A percentile compares a stretch with the other conserved stretches of the same genome.
phyloP scores from a whole-genome alignment of 2,888 invertebrate genomes.

The Tenthredo livida region DNA sequence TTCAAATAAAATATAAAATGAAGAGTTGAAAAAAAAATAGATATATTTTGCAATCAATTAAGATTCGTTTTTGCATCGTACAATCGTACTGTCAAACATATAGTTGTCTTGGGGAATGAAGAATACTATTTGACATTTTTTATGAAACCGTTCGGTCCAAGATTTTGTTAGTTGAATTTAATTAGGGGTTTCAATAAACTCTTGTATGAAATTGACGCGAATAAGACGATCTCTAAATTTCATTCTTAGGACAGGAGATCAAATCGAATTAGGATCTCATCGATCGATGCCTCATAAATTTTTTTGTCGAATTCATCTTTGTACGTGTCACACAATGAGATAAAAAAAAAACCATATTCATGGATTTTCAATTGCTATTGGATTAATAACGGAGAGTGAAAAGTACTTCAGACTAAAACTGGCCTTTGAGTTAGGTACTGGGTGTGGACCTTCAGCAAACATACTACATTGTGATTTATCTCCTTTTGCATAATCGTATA shows the following conservation, averaged over 20 bases:
- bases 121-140: not conserved
- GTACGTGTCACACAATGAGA: no score
- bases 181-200: no score
- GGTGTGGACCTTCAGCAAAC: not conserved
- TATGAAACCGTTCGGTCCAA: not conserved
- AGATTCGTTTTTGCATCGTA: not conserved
- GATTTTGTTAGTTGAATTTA: no score
- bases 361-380: no score
- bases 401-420: not conserved
- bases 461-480: slow-evolving; percentile 14
- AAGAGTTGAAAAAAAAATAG: no score
- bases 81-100: not conserved
- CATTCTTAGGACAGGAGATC: not conserved
- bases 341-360: no score
- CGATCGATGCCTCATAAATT: not conserved
- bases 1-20: no score
- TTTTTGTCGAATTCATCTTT: not conserved
- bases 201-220: not conserved
- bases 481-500: not conserved
- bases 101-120: not conserved
- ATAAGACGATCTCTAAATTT: not conserved
- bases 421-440: not conserved
- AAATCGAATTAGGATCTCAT: not conserved
- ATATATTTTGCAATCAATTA: no score
- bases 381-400: not conserved